These are phyloP conservation scores for Heliconius nattereri DNA, from an alignment of 1,140 invertebrate species.

Conservation along the genomic window DNA sequence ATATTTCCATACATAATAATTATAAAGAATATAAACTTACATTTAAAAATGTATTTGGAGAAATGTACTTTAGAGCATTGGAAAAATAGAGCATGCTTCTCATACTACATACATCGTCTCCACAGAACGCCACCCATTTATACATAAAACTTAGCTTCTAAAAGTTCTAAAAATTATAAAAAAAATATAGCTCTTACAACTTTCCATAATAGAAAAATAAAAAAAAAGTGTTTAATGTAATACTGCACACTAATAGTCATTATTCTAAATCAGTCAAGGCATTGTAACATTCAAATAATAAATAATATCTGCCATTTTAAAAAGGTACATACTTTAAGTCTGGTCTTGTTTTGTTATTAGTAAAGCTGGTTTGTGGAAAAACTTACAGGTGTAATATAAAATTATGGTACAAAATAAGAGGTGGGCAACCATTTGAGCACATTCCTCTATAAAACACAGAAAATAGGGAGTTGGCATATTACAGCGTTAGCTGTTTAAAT, in stretches of 20 bases:
- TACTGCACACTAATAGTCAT: conserved; percentile 73
- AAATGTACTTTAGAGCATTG: conserved; percentile 56
- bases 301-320: conserved; percentile 56
- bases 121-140: conserved; percentile 43
- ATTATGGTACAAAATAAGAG: conserved; percentile 63
- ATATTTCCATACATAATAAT: conserved; percentile 54
- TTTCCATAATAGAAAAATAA: conserved; percentile 74
- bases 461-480: conserved; percentile 35
- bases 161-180: conserved; percentile 70
- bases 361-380: conserved; percentile 61
- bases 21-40: conserved; percentile 47
- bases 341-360: conserved; percentile 54
- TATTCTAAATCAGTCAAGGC: conserved; percentile 76
- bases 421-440: conserved; percentile 59
- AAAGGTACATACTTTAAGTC: conserved; percentile 49
- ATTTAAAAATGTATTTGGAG: conserved; percentile 61
- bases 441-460: conserved; percentile 43
- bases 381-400: conserved; percentile 45
- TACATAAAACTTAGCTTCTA: conserved; percentile 57
- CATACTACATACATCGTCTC: conserved; percentile 46
- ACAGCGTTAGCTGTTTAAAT: conserved; percentile 45
- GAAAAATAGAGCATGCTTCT: conserved; percentile 59
- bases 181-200: conserved; percentile 73
- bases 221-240: conserved; percentile 73
- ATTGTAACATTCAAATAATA: conserved; percentile 66